Evolutionary conservation across 2,797 vertebrate species (phyloP).

Genomic region (Helarctos malayanus): DNA sequence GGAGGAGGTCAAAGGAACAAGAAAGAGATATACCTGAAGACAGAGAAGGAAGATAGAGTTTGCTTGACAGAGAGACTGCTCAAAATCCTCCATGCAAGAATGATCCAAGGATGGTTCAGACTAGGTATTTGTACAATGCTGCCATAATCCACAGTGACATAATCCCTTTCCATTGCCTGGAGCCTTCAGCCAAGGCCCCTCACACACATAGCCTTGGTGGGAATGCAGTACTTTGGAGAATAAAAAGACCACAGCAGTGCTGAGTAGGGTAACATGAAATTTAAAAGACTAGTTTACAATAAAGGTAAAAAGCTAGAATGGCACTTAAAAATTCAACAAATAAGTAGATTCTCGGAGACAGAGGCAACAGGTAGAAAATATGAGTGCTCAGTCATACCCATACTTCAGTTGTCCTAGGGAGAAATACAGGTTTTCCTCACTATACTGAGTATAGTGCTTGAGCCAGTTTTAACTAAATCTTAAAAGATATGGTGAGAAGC

Average conservation of each 20-base stretch:
- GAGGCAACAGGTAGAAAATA: not conserved
- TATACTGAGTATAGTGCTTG: not conserved
- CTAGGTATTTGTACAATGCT: not conserved
- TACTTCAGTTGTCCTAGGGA: not conserved
- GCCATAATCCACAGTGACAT: not conserved
- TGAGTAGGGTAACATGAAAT: not conserved
- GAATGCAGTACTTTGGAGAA: not conserved
- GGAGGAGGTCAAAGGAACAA: not conserved
- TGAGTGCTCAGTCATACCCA: not conserved
- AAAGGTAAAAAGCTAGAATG: not conserved
- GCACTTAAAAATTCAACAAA: not conserved
- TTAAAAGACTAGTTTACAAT: not conserved
- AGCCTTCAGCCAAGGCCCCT: not conserved
- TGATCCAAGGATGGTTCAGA: not conserved
- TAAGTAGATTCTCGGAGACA: not conserved
- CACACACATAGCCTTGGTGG: not conserved
- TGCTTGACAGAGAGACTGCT: not conserved
- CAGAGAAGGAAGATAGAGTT: not conserved
- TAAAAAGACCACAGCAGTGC: not conserved
- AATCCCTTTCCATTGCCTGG: not conserved
- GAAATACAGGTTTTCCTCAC: not conserved
- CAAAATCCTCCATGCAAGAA: not conserved
- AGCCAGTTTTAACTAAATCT: slow-evolving; percentile 9
- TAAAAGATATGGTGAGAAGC: not conserved
- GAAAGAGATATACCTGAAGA: not conserved